Evolutionary conservation across 1,140 invertebrate genomes (phyloP), one percentile per base, ranked within the genome.

Genomic region (Drosophila repletoides): DNA sequence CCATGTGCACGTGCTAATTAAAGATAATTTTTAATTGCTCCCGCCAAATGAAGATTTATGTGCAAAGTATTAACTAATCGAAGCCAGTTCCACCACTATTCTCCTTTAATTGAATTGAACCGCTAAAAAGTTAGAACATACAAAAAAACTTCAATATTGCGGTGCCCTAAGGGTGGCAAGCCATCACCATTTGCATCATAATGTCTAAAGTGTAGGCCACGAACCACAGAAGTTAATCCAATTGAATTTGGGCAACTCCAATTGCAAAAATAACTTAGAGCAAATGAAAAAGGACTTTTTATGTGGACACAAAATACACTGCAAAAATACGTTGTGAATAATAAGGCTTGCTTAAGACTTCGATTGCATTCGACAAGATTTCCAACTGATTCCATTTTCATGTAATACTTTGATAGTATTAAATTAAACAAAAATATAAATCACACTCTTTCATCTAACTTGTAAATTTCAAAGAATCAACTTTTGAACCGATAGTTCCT

Each of bases 21-120:
- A 71, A 84, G 79, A 84, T 86, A 84, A 84, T 72, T 75, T 74
- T 75, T 84, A 84, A 84, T 84, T 84, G 80, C 71, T 52, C 53
- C 60, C 56, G 29, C 67, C 56, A 72, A 86, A 79, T 84, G 71
- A 70, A 84, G 79, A 84, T 84, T 84, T 84, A 84, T 84, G 66
- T 33, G 14, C 52, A 15, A 28, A 55, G 31, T 53, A 83, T 77
- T 59, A 70, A 45, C 64, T 58, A 68, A 67, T 68, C 76, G 46
- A 80, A 80, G 66, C 10, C 33, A 29, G 43, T n/a, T n/a, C n/a
- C n/a, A n/a, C n/a, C n/a, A n/a, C n/a, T n/a, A n/a, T n/a, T n/a
- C n/a, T n/a, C n/a, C n/a, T n/a, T 68, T 59, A 68, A 77, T 77
- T 77, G 48, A 77, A 77, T 72, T 59, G 40, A 69, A 45, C 26